Base-by-base conservation (phyloP, 2,113 vertebrate genomes). In the Hystrix cristata region DNA sequence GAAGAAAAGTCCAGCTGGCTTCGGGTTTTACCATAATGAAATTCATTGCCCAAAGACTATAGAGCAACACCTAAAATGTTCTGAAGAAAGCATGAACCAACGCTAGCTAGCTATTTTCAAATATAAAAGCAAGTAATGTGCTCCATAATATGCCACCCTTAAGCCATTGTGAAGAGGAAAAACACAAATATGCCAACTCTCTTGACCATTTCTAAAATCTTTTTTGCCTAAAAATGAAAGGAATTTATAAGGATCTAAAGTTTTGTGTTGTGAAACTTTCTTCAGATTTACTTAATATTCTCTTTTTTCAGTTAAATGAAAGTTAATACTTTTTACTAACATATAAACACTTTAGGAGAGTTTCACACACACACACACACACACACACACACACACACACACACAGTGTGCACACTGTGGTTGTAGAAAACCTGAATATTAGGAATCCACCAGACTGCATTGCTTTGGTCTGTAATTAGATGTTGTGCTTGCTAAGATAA, bases 271-370 rank as follows among this genome's bases (percentile, higher is more conserved):
- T 85, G 67, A 91, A 91, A 53, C 62, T 87, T 67, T 82, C 87
- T 92, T 86, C 31, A 82, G 60, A 53, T 65, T 83, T 18, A 64
- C 12, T 57, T 86, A 3, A 48, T 38, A 23, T 76, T 78, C 19
- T 95, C 67, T 78, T 87, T 81, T 59, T 88, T 94, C 59, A 91
- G 27, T 71, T 91, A 60, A 48, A 90, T 82, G 18, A 46, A 92
- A 62, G 38, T 71, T 85, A 53, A 62, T 57, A 34, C 1, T n/a
- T 80, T 34, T 78, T 69, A 90, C 55, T 64, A 92, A 46, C 80
- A 85, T 71, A 14, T 81, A 14, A 87, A 88, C 51, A 23, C 6
- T 12, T 46, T 25, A 96, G 55, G 64, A 88, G 60, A 85, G 81
- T 34, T 89, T 64, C 60, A 85, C 88, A 34, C 38, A 27, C 16